phyloP scores from a whole-genome alignment of 2,888 invertebrate genomes.

The Craniophora ligustri region DNA sequence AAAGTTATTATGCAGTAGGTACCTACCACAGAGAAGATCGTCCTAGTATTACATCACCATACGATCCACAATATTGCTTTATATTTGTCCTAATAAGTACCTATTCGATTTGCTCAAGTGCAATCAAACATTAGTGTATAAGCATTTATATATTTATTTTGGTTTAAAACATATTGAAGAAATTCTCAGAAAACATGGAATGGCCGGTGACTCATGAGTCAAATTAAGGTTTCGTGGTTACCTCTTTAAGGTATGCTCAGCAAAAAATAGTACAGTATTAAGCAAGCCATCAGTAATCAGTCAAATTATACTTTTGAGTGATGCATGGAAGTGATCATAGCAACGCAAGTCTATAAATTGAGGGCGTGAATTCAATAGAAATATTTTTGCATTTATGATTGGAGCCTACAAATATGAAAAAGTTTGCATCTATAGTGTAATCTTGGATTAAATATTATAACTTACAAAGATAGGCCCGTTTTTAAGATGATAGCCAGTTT shows the following conservation, averaged over 20 bases:
- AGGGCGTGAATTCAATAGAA: constrained; percentile 1
- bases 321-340: constrained; percentile 8
- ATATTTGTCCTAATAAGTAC: too few species aligned
- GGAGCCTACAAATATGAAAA: neutral
- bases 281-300: constrained; percentile 15
- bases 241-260: constrained; percentile 7
- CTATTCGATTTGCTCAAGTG: too few species aligned
- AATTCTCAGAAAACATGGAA: neutral
- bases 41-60: too few species aligned
- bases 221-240: constrained; percentile 25
- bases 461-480: too few species aligned
- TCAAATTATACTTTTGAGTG: constrained; percentile 11
- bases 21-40: too few species aligned
- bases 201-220: neutral
- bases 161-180: too few species aligned
- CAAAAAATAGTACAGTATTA: constrained; percentile 27
- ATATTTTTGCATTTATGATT: constrained; percentile 8
- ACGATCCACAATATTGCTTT: too few species aligned
- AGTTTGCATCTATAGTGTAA: neutral
- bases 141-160: too few species aligned
- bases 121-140: too few species aligned
- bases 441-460: neutral
- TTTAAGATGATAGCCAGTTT: too few species aligned
- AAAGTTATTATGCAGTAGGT: too few species aligned
- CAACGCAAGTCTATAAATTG: constrained; percentile 7